Base-by-base conservation (phyloP, 2,888 invertebrate genomes). In the Criorhina ranunculi region DNA sequence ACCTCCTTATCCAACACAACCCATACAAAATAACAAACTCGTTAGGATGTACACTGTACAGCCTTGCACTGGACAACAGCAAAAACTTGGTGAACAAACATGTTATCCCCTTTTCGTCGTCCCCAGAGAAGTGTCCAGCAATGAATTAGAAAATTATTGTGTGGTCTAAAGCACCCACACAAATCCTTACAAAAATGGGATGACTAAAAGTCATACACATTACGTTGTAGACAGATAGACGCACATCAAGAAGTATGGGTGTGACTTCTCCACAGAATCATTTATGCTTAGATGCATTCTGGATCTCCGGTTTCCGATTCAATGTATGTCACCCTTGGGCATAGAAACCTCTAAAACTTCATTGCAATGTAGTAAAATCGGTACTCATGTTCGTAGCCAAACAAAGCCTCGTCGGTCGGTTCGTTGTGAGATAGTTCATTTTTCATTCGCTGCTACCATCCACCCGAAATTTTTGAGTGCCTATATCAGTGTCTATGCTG, bases 101-200 rank as follows among this genome's bases (percentile, higher is more conserved):
- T 19, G 60, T 44, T 40, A 17, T 44, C 53, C 53, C 33, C 29
- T 19, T 11, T 15, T 24, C 9, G 5, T 24, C n/a, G 17, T 24
- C 19, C 9, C 31, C 31, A 37, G 33, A 40, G 78, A 87, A 78
- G 86, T 86, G 87, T 86, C 87, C 80, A 87, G 87, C 88, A 67
- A 73, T 73, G 80, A 73, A 80, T 75, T 64, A 70, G 72, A 67
- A 66, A 72, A 82, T 82, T 82, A 67, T 66, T 64, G 64, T 82
- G 77, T 37, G 77, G 76, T 82, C 70, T 70, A 64, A 46, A 33
- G 59, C 53, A 60, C 66, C 37, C 59, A 55, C 57, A 72, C 51
- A 70, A 62, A 62, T 77, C 24, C 57, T 59, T 53, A 11, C 46
- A 64, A 40, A 55, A 40, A 15, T 40, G 17, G 42, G 11, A 33